A percentile compares a stretch with the other conserved stretches of the same genome.
Evolutionary conservation across 2,113 vertebrate species (phyloP).

Genomic region (Megaceryle maxima): DNA sequence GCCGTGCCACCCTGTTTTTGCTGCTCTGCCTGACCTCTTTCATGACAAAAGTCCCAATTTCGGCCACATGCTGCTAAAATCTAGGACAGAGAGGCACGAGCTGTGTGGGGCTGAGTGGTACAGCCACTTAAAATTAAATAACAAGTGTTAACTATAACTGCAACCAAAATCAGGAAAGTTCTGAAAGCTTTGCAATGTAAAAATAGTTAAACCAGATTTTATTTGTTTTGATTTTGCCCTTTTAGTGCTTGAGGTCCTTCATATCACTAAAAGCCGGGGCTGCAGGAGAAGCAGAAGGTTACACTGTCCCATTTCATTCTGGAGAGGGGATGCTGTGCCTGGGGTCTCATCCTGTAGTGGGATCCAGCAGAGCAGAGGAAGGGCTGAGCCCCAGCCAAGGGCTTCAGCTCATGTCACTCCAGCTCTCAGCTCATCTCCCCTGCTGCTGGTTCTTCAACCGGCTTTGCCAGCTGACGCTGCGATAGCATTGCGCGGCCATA

Average conservation of each 20-base stretch:
- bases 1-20: background rate
- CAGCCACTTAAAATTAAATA: background rate
- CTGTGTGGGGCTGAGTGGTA: background rate
- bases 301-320: fast-evolving
- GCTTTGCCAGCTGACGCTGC: fast-evolving
- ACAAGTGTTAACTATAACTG: background rate
- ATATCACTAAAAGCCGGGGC: fast-evolving
- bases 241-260: background rate
- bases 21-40: background rate
- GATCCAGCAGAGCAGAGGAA: background rate
- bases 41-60: background rate
- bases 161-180: background rate
- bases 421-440: background rate
- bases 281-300: background rate
- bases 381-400: background rate
- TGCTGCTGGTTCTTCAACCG: fast-evolving
- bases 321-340: background rate
- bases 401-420: background rate
- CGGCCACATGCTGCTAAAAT: background rate
- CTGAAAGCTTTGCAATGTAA: background rate
- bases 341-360: background rate
- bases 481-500: fast-evolving
- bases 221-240: background rate
- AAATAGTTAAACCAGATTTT: background rate
- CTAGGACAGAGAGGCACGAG: background rate